Percentiles rank a stretch among this genome's conserved stretches.
These are phyloP conservation scores for Chalcis sispes DNA, from an alignment of 2,888 invertebrate species.

Conservation along the genomic window DNA sequence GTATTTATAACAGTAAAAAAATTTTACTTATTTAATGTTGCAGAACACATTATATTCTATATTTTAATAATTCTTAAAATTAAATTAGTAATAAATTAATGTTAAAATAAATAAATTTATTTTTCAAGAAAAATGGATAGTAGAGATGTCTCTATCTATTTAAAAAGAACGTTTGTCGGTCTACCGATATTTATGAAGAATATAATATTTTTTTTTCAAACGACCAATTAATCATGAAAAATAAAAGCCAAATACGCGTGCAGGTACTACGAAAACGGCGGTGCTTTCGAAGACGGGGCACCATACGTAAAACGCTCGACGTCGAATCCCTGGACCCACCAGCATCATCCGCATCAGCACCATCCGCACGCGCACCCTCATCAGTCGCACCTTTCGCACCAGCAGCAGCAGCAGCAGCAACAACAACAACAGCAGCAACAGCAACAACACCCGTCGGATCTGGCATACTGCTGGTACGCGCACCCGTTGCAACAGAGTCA, in stretches of 20 bases:
- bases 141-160: too few relatives aligned
- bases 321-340: slow-evolving; percentile 12
- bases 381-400: slow-evolving; percentile 1
- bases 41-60: too few relatives aligned
- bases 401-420: slow-evolving; percentile 37
- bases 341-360: slow-evolving; percentile 29
- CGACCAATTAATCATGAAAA: neutral
- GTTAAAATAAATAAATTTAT: too few relatives aligned
- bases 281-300: slow-evolving; percentile 48
- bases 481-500: slow-evolving; percentile 11
- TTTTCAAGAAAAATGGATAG: too few relatives aligned
- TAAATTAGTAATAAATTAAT: too few relatives aligned
- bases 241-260: neutral
- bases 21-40: too few relatives aligned
- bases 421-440: slow-evolving; percentile 33
- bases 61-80: too few relatives aligned
- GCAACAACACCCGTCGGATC: slow-evolving; percentile 29
- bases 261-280: slow-evolving; percentile 56
- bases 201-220: too few relatives aligned
- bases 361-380: slow-evolving; percentile 26
- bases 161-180: too few relatives aligned
- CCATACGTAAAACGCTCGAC: slow-evolving; percentile 48
- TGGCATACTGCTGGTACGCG: slow-evolving; percentile 51
- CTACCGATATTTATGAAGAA: too few relatives aligned
- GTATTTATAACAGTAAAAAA: too few relatives aligned